These are phyloP conservation scores for Cervus canadensis DNA, from an alignment of 2,113 vertebrate species.

Conservation along the genomic window DNA sequence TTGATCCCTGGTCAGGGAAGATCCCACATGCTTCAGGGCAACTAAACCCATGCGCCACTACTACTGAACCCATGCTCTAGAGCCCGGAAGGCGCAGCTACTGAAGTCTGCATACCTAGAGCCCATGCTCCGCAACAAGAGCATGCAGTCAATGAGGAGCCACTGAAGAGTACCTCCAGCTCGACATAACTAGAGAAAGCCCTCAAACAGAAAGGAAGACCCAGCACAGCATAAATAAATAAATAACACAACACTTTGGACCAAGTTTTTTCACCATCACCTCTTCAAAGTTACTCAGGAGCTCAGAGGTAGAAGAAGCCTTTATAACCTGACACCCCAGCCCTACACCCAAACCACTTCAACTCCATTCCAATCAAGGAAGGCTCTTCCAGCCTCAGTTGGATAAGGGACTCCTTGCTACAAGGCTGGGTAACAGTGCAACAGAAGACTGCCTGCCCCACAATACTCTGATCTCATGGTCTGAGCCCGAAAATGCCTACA, in stretches of 20 bases:
- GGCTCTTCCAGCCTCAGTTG: not conserved
- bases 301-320: not conserved
- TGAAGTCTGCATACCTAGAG: not conserved
- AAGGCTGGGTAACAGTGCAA: not conserved
- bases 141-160: not conserved
- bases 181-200: not conserved
- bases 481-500: not conserved
- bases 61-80: not conserved
- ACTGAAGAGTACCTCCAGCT: not conserved
- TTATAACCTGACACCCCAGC: fast-evolving
- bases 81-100: not conserved
- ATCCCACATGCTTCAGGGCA: not conserved
- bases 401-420: not conserved
- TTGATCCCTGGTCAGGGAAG: not conserved
- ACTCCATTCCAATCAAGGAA: not conserved
- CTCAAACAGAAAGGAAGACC: not conserved
- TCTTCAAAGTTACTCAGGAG: not conserved
- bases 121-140: not conserved
- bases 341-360: not conserved
- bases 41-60: not conserved
- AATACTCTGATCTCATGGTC: not conserved
- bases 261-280: not conserved
- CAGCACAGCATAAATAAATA: not conserved
- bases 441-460: not conserved
- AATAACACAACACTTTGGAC: not conserved